Evolutionary conservation across 2,797 vertebrate species (phyloP).

Genomic region (Sebastes kiyomatsui): DNA sequence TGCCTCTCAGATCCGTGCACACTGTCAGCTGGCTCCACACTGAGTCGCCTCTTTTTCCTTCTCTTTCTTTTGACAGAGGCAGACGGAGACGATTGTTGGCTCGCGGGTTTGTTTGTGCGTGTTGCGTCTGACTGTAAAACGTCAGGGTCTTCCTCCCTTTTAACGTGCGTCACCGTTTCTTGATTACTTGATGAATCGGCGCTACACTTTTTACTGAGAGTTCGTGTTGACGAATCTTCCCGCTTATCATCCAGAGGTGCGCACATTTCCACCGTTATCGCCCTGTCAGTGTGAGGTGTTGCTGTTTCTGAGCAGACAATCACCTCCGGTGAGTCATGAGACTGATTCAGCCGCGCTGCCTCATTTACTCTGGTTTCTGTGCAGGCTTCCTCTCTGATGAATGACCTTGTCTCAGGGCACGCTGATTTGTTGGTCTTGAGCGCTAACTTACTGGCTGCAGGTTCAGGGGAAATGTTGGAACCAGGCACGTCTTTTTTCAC

Average conservation of each 20-base stretch:
- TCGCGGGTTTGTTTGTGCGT: slow-evolving; percentile 10
- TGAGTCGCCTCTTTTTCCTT: slow-evolving; percentile 77
- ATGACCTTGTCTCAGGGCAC: slow-evolving; percentile 43
- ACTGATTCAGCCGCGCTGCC: slow-evolving; percentile 4
- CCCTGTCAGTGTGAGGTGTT: slow-evolving; percentile 9
- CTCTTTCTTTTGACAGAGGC: slow-evolving; percentile 73
- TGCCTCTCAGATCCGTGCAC: slow-evolving; percentile 44
- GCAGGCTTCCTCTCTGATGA: slow-evolving; percentile 50
- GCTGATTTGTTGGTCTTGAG: slow-evolving; percentile 33
- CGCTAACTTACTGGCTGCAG: slow-evolving; percentile 38
- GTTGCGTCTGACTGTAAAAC: slow-evolving; percentile 6
- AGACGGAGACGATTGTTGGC: slow-evolving; percentile 50
- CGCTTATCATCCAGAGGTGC: slow-evolving; percentile 12
- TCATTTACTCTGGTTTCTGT: slow-evolving; percentile 42
- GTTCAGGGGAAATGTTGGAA: slow-evolving; percentile 25
- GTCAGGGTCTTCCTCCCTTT: slow-evolving; percentile 21
- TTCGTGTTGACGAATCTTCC: not conserved
- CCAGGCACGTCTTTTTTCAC: slow-evolving; percentile 30
- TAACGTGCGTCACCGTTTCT: not conserved
- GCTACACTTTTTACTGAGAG: slow-evolving; percentile 14
- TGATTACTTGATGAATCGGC: not conserved
- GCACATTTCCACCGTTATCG: not conserved
- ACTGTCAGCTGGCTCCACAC: slow-evolving; percentile 55
- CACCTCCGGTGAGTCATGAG: slow-evolving; percentile 18
- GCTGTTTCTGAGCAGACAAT: slow-evolving; percentile 11